Evolutionary conservation across 2,888 invertebrate genomes (phyloP).

Genomic region (Ellobium chinense): DNA sequence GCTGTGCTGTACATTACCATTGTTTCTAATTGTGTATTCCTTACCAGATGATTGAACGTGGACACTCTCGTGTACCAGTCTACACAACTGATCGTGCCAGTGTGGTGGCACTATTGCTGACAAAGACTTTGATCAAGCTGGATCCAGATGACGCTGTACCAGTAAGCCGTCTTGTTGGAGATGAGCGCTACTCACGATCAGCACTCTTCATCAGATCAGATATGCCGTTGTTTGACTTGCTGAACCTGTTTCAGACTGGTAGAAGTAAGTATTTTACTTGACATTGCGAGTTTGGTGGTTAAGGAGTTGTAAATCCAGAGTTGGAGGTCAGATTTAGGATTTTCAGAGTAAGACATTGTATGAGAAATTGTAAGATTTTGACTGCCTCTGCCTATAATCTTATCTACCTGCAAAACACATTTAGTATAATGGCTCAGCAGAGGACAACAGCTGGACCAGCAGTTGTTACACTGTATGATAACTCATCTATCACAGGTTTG

Average conservation of each 20-base stretch:
- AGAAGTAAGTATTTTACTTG: conserved; percentile 73
- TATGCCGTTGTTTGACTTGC: conserved; percentile 76
- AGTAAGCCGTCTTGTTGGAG: conserved; percentile 62
- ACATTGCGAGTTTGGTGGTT: too few relatives aligned
- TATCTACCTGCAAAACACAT: too few relatives aligned
- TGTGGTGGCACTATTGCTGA: conserved; percentile 71
- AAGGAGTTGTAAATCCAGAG: too few relatives aligned
- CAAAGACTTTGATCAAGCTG: conserved; percentile 74
- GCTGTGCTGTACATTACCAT: too few relatives aligned
- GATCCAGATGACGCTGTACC: conserved; percentile 70
- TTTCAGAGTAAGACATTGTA: too few relatives aligned
- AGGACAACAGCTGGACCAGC: too few relatives aligned
- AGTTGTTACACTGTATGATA: too few relatives aligned
- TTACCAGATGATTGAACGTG: conserved; percentile 62
- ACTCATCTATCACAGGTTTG: too few relatives aligned
- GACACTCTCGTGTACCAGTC: conserved; percentile 76
- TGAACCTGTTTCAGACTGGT: conserved; percentile 77
- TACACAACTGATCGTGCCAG: conserved; percentile 65
- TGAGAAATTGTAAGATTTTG: too few relatives aligned
- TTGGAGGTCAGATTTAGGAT: too few relatives aligned
- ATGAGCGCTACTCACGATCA: conserved; percentile 55
- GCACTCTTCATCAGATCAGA: conserved; percentile 63
- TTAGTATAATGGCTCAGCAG: too few relatives aligned
- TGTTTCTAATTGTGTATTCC: not conserved
- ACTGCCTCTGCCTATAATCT: too few relatives aligned